Evolutionary conservation across 1,140 invertebrate genomes (phyloP), one percentile per base, ranked within the genome.

Genomic region (Philotrypesis tridentata): DNA sequence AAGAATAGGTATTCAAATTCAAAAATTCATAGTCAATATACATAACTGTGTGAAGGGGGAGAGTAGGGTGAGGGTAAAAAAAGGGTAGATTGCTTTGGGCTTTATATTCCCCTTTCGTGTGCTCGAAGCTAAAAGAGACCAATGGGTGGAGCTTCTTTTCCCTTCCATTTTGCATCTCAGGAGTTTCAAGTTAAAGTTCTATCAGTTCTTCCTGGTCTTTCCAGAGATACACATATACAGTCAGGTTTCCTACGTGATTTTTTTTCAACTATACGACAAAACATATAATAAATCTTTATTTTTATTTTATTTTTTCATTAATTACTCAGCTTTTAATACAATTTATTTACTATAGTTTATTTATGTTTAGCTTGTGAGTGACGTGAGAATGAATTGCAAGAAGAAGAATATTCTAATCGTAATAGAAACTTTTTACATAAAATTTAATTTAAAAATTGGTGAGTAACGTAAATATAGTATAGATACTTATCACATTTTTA

Each of bases 81-180:
- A 82, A 84, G 37, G 68, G 70, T 77, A 78, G 23, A 77, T 31
- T 40, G 70, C 25, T 73, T 74, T 55, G 72, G 27, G 40, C 61
- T 84, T 79, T 82, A 79, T 29, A 68, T 84, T 80, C 70, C 74
- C 79, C 71, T 61, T 78, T 82, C 43, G 23, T 60, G 33, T 79
- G 25, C 72, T 79, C 37, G 17, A 55, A 83, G 80, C 75, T 85
- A 70, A 60, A 27, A 82, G 31, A 84, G 80, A 80, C 83, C 82
- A 86, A 88, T 86, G 87, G 88, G 88, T 87, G 87, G 88, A 89
- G 88, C 86, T 87, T 87, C 79, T 79, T 82, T 89, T 87, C 87
- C 88, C 88, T 88, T 83, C 84, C 86, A 87, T 85, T 89, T 90
- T 90, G 84, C 87, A 89, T 88, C 77, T 85, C 79, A 82, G 80